Evolutionary conservation across 2,113 vertebrate species (phyloP).

Genomic region (Rousettus leschenaultii): DNA sequence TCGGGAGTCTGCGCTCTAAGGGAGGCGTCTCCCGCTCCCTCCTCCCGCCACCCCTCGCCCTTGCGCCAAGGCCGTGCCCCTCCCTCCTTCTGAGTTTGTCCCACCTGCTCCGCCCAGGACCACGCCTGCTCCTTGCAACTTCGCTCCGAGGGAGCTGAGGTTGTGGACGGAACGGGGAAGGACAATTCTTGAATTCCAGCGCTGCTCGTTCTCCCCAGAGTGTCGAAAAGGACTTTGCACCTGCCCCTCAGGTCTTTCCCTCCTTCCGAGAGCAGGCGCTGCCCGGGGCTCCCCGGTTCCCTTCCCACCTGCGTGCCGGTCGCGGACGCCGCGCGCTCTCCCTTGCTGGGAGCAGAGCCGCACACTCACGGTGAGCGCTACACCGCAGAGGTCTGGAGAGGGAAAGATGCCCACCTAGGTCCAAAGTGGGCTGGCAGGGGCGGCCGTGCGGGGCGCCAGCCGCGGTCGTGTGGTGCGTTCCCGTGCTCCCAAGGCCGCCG

Average conservation of each 20-base stretch:
- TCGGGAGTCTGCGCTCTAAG: background rate
- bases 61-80: accelerated
- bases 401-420: background rate
- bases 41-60: background rate
- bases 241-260: background rate
- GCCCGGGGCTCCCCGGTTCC: background rate
- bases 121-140: background rate
- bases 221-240: background rate
- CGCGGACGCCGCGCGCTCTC: background rate
- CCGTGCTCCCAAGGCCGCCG: background rate
- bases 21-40: background rate
- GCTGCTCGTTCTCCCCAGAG: background rate
- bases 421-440: background rate
- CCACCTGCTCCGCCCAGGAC: background rate
- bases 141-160: background rate
- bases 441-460: background rate
- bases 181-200: background rate
- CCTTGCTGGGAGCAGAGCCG: background rate
- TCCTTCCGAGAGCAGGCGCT: accelerated
- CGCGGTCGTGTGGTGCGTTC: background rate
- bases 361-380: constrained; percentile 20
- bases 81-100: background rate
- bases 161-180: background rate
- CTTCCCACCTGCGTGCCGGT: background rate
- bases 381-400: background rate